Evolutionary conservation across 2,888 invertebrate genomes (phyloP), one percentile per base, ranked within the genome.

Genomic region (Perdita meconis): DNA sequence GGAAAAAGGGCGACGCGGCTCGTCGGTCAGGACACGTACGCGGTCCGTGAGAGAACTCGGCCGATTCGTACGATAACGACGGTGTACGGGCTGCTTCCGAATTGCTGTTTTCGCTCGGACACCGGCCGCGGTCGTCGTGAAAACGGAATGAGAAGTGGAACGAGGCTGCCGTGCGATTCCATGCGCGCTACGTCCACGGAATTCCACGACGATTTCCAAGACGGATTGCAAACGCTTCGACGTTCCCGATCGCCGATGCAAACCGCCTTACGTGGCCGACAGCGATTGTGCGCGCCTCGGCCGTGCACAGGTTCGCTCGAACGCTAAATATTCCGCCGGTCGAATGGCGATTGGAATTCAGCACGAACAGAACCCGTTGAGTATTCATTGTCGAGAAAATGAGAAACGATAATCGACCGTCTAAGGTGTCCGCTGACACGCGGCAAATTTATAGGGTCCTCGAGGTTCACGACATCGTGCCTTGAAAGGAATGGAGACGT

Each of bases 31-130:
- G 16, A 73, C 86, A 85, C 86, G 85, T 86, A 84, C 71, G 36
- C 36, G 64, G 61, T 86, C 16, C 85, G 85, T 85, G 85, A 85
- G 76, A 85, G 84, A 85, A 85, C 84, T 85, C 85, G 85, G 73
- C 76, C 85, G 85, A 84, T 84, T 86, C 79, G 82, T 74, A 77
- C 82, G 85, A 85, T 86, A 85, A 85, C 85, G 82, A 82, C 77
- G 73, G 59, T 40, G 55, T 74, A 71, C 80, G 80, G 42, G 61
- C 38, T 74, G 85, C 85, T 86, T 85, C 85, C 82, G 85, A 85
- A 85, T 85, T 85, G 68, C 86, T 67, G 68, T 57, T 80, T 84
- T 82, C 71, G 53, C 59, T 19, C 51, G 69, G 72, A 80, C 78
- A 74, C 75, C 68, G 50, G 36, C 36, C 51, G 69, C 44, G 40